Evolutionary conservation across 2,113 vertebrate genomes (phyloP).

Genomic region (Illadopsis cleaveri): DNA sequence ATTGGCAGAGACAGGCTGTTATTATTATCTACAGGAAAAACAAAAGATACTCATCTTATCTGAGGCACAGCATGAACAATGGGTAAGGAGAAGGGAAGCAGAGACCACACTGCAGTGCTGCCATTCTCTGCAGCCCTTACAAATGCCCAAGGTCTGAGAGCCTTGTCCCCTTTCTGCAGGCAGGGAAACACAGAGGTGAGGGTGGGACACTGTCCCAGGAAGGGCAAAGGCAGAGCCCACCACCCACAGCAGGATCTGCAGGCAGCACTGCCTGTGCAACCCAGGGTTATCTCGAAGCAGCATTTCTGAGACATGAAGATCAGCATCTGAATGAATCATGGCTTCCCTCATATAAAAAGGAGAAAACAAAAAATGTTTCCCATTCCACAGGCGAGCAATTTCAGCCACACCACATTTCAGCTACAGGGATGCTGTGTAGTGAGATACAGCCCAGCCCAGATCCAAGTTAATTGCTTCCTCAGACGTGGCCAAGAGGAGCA

Average conservation of each 20-base stretch:
- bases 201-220: neutral
- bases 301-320: accelerated
- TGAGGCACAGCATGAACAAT: neutral
- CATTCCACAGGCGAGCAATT: neutral
- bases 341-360: neutral
- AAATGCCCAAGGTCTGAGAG: neutral
- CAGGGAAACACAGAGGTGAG: neutral
- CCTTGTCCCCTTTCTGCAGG: neutral
- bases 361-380: neutral
- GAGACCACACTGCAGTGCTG: accelerated
- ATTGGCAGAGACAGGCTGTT: neutral
- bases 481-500: neutral
- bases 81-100: neutral
- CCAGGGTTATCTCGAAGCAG: neutral
- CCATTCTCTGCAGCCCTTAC: neutral
- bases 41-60: constrained; percentile 43
- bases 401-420: neutral
- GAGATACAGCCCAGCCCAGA: neutral
- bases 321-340: neutral
- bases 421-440: neutral
- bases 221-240: neutral
- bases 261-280: neutral
- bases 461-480: neutral
- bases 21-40: constrained; percentile 49
- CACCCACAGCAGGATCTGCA: accelerated